Evolutionary conservation across 2,888 invertebrate genomes (phyloP).

Genomic region (Incurvaria masculella): DNA sequence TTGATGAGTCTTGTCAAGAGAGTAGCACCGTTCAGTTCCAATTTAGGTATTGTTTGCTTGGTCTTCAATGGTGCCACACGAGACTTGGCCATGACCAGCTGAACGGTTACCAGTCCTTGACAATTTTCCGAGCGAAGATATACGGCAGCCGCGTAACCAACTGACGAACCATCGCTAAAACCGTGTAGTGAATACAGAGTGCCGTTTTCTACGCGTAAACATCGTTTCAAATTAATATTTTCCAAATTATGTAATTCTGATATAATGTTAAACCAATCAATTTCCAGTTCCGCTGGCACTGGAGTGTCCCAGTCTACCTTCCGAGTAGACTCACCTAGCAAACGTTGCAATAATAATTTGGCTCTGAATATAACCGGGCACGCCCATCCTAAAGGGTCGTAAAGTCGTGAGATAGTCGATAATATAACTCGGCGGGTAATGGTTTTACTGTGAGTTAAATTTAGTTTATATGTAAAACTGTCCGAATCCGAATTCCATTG

Average conservation of each 20-base stretch:
- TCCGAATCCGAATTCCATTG: slow-evolving; percentile 3
- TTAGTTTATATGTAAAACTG: slow-evolving; percentile 1
- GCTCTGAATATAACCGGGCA: slow-evolving; percentile 1
- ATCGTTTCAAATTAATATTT: no score
- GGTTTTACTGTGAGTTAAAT: background rate
- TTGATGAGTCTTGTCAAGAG: background rate
- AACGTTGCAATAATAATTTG: no score
- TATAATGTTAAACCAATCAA: no score
- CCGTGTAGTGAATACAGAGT: slow-evolving; percentile 2
- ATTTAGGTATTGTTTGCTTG: slow-evolving; percentile 2
- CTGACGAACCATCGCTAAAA: slow-evolving; percentile 2
- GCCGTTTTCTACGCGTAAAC: no score
- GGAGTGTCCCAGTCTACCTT: no score
- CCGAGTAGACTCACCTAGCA: no score
- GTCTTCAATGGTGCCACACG: slow-evolving; percentile 5
- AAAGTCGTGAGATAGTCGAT: background rate
- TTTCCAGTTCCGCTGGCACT: no score
- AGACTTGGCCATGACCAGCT: slow-evolving; percentile 3
- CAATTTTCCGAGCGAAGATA: background rate
- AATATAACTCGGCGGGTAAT: background rate
- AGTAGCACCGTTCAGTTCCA: slow-evolving; percentile 5
- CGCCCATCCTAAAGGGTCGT: slow-evolving; percentile 1
- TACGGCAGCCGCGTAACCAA: slow-evolving; percentile 4
- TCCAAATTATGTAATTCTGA: no score
- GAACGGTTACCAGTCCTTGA: background rate